Percentiles rank a stretch among this genome's conserved stretches.
Evolutionary conservation across 2,888 invertebrate genomes (phyloP).

Genomic region (Chrysolina oricalcia): DNA sequence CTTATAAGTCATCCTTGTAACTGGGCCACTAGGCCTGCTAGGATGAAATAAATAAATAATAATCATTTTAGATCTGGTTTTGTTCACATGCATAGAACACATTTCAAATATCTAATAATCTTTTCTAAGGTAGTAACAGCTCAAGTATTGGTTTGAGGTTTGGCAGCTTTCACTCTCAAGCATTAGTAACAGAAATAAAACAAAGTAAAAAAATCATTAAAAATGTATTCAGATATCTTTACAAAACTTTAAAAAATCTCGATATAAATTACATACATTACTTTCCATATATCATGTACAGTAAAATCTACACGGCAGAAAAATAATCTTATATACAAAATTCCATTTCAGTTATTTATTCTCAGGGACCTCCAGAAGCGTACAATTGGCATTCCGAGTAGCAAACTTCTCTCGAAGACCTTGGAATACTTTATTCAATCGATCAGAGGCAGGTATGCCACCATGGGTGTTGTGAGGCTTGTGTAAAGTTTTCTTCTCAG

Average conservation of each 20-base stretch:
- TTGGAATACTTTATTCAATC: slow-evolving; percentile 57
- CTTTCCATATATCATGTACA: slow-evolving; percentile 1
- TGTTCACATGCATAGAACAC: too few relatives aligned
- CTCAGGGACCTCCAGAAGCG: background rate
- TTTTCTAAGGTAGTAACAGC: too few relatives aligned
- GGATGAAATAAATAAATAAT: too few relatives aligned
- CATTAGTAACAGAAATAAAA: too few relatives aligned
- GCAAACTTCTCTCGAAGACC: slow-evolving; percentile 24
- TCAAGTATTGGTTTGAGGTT: too few relatives aligned
- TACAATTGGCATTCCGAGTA: background rate
- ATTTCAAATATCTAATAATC: too few relatives aligned
- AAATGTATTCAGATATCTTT: slow-evolving; percentile 11
- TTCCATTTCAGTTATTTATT: background rate
- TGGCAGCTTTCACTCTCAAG: too few relatives aligned
- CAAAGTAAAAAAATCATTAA: background rate
- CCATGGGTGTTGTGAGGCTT: slow-evolving; percentile 57
- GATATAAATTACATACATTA: slow-evolving; percentile 11
- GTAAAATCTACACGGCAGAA: slow-evolving; percentile 37
- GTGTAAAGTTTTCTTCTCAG: slow-evolving; percentile 50
- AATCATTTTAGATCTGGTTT: too few relatives aligned
- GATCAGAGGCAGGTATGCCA: slow-evolving; percentile 60
- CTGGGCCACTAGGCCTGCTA: too few relatives aligned
- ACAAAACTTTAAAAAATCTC: slow-evolving; percentile 20
- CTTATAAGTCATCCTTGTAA: too few relatives aligned
- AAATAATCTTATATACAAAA: slow-evolving; percentile 35